phyloP scores from a whole-genome alignment of 2,113 vertebrate genomes.

The Balaeniceps rex region DNA sequence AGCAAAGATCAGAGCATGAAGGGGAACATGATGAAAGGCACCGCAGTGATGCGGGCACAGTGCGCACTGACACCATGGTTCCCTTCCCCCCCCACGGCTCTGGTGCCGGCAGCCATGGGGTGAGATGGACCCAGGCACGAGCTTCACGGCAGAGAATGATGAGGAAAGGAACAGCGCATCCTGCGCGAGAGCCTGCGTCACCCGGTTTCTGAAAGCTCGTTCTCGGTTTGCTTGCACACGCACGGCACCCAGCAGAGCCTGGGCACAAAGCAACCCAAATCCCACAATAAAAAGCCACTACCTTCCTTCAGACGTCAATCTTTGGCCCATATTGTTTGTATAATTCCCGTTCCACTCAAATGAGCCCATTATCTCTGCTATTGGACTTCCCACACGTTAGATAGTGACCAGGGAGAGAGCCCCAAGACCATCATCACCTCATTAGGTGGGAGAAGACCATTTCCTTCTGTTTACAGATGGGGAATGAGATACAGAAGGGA shows the following conservation, averaged over 20 bases:
- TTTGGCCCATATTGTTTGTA: fast-evolving
- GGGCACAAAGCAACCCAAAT: not conserved
- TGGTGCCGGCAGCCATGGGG: not conserved
- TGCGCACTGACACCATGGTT: not conserved
- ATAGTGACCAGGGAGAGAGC: not conserved
- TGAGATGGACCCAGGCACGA: not conserved
- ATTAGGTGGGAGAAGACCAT: not conserved
- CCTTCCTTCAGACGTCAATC: not conserved
- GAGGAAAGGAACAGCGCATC: fast-evolving
- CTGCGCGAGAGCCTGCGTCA: fast-evolving
- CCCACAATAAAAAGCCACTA: not conserved
- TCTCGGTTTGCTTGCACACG: not conserved
- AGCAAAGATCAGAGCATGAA: not conserved
- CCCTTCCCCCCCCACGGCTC: not conserved
- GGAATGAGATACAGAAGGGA: not conserved
- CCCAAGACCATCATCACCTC: too few relatives aligned
- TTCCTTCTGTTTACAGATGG: not conserved
- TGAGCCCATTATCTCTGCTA: not conserved
- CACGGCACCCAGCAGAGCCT: not conserved
- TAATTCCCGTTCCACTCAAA: not conserved
- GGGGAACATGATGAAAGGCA: not conserved
- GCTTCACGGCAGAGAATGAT: fast-evolving
- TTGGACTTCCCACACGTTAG: not conserved
- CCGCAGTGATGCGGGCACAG: fast-evolving
- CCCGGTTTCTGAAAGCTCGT: not conserved